phyloP scores from a whole-genome alignment of 1,140 invertebrate species.

The Paraescarpia echinospica region DNA sequence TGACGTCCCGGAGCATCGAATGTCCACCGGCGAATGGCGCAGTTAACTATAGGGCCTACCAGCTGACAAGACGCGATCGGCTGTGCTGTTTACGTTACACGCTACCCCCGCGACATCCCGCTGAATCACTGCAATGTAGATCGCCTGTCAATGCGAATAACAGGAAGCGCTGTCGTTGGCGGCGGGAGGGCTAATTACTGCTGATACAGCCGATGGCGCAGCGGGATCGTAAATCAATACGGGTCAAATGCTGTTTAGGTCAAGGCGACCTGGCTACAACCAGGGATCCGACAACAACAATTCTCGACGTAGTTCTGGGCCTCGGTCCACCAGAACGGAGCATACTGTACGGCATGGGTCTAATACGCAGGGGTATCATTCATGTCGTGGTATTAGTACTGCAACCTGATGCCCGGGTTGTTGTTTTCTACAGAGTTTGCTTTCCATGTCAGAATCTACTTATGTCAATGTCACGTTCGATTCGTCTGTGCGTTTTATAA shows the following conservation, averaged over 20 bases:
- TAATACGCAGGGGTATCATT: not conserved
- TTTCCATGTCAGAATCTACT: too few species aligned
- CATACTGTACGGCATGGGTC: not conserved
- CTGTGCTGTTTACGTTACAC: not conserved
- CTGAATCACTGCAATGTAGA: too few species aligned
- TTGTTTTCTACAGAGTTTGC: too few species aligned
- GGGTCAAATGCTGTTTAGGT: not conserved
- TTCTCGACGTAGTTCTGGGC: not conserved
- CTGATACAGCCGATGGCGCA: not conserved
- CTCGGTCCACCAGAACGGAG: not conserved
- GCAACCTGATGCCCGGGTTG: too few species aligned
- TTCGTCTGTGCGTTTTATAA: too few species aligned
- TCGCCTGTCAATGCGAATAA: not conserved
- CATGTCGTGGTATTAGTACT: too few species aligned
- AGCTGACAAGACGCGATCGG: not conserved
- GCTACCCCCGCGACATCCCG: not conserved
- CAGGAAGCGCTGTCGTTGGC: not conserved
- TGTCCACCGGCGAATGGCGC: not conserved
- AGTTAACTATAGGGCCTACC: not conserved
- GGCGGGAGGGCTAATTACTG: not conserved
- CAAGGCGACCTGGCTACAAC: not conserved
- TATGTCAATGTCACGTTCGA: too few species aligned
- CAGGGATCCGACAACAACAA: not conserved
- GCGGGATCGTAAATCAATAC: not conserved
- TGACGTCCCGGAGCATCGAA: constrained; percentile 18